Percentiles rank a stretch among this genome's conserved stretches.
Conservation (phyloP, 2,113 vertebrate species). For the Leucopsar rothschildi region DNA sequence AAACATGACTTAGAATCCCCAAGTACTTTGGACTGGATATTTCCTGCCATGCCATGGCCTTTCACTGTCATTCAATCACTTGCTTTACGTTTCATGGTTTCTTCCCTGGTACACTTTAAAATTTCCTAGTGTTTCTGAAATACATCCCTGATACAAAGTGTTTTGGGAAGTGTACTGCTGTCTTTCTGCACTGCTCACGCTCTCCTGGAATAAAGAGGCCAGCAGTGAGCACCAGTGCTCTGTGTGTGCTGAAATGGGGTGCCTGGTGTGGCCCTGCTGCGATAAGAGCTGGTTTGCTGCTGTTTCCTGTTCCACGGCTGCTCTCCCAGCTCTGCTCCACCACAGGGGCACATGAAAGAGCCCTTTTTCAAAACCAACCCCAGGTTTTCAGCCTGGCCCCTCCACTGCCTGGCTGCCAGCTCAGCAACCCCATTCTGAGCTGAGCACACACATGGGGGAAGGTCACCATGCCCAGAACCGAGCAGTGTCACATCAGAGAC, state of each 20-base stretch:
- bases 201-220: neutral
- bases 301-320: neutral
- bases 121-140: neutral
- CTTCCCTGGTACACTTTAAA: neutral
- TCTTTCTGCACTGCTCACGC: neutral
- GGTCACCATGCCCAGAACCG: neutral
- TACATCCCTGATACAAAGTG: neutral
- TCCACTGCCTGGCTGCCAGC: neutral
- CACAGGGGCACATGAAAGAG: neutral
- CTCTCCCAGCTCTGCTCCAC: neutral
- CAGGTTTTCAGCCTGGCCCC: neutral
- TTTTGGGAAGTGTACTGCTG: neutral
- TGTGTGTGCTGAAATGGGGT: neutral
- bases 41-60: neutral
- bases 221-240: neutral
- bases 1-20: neutral
- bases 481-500: fast-evolving
- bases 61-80: neutral
- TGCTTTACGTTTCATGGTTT: neutral
- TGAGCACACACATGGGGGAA: neutral
- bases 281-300: fast-evolving
- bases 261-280: neutral
- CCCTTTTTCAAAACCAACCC: neutral
- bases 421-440: neutral
- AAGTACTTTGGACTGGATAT: neutral